phyloP scores from a whole-genome alignment of 2,113 vertebrate species.

The Limanda limanda region DNA sequence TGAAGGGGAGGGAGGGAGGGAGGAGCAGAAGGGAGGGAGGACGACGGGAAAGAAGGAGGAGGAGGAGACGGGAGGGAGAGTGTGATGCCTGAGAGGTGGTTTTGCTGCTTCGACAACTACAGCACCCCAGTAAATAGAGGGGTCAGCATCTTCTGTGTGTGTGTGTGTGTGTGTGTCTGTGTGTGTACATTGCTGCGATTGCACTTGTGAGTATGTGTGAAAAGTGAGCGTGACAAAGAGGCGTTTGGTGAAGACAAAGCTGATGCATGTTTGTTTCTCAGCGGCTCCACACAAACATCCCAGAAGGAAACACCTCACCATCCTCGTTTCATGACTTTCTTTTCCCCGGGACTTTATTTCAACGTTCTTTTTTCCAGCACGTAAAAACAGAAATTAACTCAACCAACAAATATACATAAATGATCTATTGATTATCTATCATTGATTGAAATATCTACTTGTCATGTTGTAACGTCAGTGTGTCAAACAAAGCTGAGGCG shows the following conservation, averaged over 20 bases:
- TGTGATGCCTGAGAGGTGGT: conserved; percentile 52
- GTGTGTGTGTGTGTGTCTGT: conserved; percentile 2
- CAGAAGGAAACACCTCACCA: conserved; percentile 25
- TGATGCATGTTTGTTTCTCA: conserved; percentile 49
- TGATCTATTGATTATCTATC: conserved; percentile 19
- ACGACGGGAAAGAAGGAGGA: neutral
- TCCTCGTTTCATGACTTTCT: conserved; percentile 29
- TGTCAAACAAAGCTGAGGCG: conserved; percentile 23
- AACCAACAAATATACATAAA: conserved; percentile 34
- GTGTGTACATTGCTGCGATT: conserved; percentile 41
- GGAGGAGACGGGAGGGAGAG: conserved; percentile 23
- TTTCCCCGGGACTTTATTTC: conserved; percentile 64
- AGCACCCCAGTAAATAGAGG: conserved; percentile 62
- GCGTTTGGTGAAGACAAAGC: conserved; percentile 41
- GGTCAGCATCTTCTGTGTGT: conserved; percentile 71
- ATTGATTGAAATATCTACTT: conserved; percentile 17
- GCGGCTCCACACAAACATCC: conserved; percentile 38
- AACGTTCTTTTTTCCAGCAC: conserved; percentile 39
- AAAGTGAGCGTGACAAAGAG: conserved; percentile 54
- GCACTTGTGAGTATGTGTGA: conserved; percentile 63
- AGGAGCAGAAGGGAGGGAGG: conserved; percentile 20
- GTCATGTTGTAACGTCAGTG: neutral
- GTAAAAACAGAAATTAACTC: conserved; percentile 49
- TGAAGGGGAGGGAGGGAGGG: conserved; percentile 30
- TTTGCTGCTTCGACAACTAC: conserved; percentile 78